phyloP scores from a whole-genome alignment of 2,113 vertebrate genomes.

The zebrafish (Danio rerio) region DNA sequence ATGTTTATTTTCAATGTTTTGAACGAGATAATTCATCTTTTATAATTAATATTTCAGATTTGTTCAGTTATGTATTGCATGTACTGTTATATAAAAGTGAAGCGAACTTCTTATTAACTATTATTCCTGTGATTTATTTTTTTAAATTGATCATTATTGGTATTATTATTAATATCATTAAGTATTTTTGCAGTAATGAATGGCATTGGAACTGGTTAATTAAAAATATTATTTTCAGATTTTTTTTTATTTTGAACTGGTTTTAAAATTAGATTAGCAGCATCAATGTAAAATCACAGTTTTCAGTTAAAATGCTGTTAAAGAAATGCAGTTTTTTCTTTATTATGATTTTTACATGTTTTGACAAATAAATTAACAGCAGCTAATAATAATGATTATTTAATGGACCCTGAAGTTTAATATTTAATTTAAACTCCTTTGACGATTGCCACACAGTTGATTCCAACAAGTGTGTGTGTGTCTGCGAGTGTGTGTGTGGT shows the following conservation, averaged over 20 bases:
- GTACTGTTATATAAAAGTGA: not conserved
- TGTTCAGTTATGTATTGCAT: not conserved
- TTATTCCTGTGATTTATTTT: too few species aligned
- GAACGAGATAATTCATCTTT: too few species aligned
- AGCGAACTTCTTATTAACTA: too few species aligned
- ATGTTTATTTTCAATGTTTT: too few species aligned
- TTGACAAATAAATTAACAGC: too few species aligned
- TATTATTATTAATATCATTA: not conserved
- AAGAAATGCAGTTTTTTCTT: not conserved
- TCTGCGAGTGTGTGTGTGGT: not conserved
- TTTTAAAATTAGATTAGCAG: not conserved
- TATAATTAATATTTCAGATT: too few species aligned
- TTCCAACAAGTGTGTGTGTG: conserved; percentile 2
- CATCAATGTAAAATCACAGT: not conserved
- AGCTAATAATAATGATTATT: too few species aligned
- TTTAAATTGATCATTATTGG: not conserved
- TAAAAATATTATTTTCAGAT: too few species aligned
- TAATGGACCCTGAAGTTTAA: not conserved
- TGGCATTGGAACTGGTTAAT: too few species aligned
- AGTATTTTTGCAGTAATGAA: too few species aligned
- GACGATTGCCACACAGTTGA: not conserved
- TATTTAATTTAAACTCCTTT: not conserved
- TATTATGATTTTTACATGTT: too few species aligned
- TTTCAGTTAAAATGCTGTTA: not conserved
- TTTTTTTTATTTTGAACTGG: not conserved